phyloP scores from a whole-genome alignment of 2,888 invertebrate species.

The Heliconius aoede region DNA sequence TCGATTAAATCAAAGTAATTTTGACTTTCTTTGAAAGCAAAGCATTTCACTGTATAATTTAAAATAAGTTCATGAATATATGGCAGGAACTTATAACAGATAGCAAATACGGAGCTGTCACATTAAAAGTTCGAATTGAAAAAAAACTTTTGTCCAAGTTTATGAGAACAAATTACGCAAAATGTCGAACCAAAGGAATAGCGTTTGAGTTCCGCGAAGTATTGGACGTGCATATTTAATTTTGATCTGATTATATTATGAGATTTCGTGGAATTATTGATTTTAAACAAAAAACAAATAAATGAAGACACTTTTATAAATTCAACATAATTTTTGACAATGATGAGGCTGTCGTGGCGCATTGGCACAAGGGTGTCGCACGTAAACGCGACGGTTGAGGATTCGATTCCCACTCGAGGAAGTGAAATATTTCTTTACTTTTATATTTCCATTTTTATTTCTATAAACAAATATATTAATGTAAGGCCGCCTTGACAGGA shows the following conservation, averaged over 20 bases:
- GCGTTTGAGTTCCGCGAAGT: not conserved
- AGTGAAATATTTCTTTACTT: no score
- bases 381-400: no score
- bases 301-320: no score
- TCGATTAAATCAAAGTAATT: not conserved
- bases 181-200: conserved; percentile 11
- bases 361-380: no score
- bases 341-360: no score
- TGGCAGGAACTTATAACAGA: conserved; percentile 31
- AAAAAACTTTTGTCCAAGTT: conserved; percentile 21
- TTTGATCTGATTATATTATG: conserved; percentile 9
- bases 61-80: conserved; percentile 25
- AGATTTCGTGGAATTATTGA: not conserved
- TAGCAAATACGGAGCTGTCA: conserved; percentile 26
- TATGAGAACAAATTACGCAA: conserved; percentile 12
- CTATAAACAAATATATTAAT: no score
- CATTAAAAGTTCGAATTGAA: conserved; percentile 37
- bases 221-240: conserved; percentile 14
- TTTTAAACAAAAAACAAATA: not conserved
- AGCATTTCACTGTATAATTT: conserved; percentile 8
- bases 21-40: not conserved
- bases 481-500: no score
- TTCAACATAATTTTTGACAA: no score
- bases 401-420: no score
- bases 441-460: no score